A percentile compares a stretch with the other conserved stretches of the same genome.
phyloP scores from a whole-genome alignment of 2,888 invertebrate genomes.

The Eugnorisma glareosa region DNA sequence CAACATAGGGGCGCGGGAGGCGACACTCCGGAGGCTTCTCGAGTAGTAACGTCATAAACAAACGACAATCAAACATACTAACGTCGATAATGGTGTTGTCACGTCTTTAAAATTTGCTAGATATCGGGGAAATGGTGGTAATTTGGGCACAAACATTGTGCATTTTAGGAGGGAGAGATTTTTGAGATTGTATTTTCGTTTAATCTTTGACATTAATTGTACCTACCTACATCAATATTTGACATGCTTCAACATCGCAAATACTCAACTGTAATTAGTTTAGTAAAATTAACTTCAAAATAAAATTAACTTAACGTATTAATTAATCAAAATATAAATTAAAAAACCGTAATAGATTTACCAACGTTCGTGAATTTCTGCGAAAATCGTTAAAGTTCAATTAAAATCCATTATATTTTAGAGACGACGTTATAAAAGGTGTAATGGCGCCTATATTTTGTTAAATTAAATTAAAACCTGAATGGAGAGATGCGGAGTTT shows the following conservation, averaged over 20 bases:
- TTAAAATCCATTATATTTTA: conserved; percentile 55
- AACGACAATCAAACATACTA: background rate
- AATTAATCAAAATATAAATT: conserved; percentile 15
- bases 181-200: background rate
- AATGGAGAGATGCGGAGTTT: conserved; percentile 25
- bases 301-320: background rate
- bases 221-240: background rate
- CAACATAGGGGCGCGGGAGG: background rate
- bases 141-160: no score
- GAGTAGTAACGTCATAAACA: background rate
- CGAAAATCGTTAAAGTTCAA: conserved; percentile 53
- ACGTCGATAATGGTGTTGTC: background rate
- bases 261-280: background rate
- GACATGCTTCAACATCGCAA: background rate
- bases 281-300: conserved; percentile 12
- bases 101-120: background rate
- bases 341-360: conserved; percentile 12
- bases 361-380: conserved; percentile 34
- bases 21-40: background rate
- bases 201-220: background rate
- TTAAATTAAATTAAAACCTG: conserved; percentile 52
- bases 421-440: conserved; percentile 44
- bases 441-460: conserved; percentile 54
- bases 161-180: no score
- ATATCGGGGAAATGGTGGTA: no score